Evolutionary conservation across 2,888 invertebrate genomes (phyloP), one percentile per base, ranked within the genome.

Genomic region (Apodemia zela): DNA sequence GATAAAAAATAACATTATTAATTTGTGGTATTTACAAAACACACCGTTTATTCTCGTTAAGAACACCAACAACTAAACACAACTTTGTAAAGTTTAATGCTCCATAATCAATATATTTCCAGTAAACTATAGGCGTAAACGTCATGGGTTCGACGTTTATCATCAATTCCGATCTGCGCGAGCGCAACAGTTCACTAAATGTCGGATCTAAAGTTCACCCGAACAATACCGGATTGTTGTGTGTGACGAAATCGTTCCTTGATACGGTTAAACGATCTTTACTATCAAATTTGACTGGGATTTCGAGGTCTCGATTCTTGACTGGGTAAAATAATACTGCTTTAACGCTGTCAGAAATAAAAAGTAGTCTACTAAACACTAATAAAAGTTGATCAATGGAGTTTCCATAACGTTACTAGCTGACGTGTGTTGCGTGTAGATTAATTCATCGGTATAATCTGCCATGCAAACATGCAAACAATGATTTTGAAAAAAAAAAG

Each of bases 131-230:
- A 68, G 71, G 73, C 71, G 73, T 71, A 73, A 77, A 73, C 74
- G 73, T 75, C 74, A 66, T 65, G 70, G 72, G 73, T 71, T 71
- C 66, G 57, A 67, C 70, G 72, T 76, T 79, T 85, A 84, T 87
- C 85, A 75, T 72, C 71, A 72, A 72, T 74, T 76, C 74, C 70
- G 79, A 86, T 85, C 83, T 75, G 65, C 66, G 64, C 63, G 74
- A 76, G 75, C 71, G 82, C 83, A 84, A 84, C 77, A 84, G 81
- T 81, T 82, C 80, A 75, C 77, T 80, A 89, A 89, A 89, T 89
- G 88, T 81, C 89, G 87, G 72, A 71, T 73, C 72, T 73, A 88
- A 89, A 89, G 89, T 89, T 89, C 89, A 89, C 57, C 57, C 63
- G 65, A 68, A 67, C 68, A 68, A 68, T 68, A 29, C 57, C 57